Evolutionary conservation across 2,888 invertebrate genomes (phyloP), one percentile per base, ranked within the genome.

Genomic region (Pomacea canaliculata): DNA sequence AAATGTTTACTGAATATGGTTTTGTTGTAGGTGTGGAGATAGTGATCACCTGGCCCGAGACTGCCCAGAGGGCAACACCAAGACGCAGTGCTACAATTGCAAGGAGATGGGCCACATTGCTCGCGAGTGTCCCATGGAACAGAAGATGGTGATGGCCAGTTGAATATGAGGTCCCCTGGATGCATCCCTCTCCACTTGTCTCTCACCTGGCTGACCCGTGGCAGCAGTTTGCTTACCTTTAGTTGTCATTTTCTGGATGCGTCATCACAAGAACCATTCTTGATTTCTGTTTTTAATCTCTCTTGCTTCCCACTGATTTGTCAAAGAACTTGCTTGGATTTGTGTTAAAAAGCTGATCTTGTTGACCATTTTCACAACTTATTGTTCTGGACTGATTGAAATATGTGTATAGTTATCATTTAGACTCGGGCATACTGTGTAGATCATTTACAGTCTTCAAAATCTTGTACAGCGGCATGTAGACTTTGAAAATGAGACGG

Each of bases 21-120:
- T 10, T 1, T 56, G 51, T 56, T 56, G 7, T 80, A 89, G 89
- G 76, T 89, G 89, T 83, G 85, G 86, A 27, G 84, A 87, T 68
- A 60, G 70, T 66, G 89, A 85, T 59, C 89, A 90, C 78, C 77
- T 88, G 73, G 88, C 89, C 18, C 79, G 88, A 18, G 87, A 89
- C 73, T 90, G 90, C 78, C 83, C 83, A 16, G 85, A 89, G 70
- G 79, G 75, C 7, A 69, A 76, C 81, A 87, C 94, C 88, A 92
- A 93, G 89, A 88, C 79, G 12, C 82, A 90, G 82, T 92, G 92
- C 81, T 89, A 91, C 88, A 91, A 90, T 81, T 92, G 92, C 84
- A 91, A 92, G 49, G 89, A 91, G 77, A 84, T 87, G 69, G 97
- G 97, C 85, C 97, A 97, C 92, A 96, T 96, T 91, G 97, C 97